Base-by-base conservation (phyloP, 2,113 vertebrate species). In the Pterophyllum scalare region DNA sequence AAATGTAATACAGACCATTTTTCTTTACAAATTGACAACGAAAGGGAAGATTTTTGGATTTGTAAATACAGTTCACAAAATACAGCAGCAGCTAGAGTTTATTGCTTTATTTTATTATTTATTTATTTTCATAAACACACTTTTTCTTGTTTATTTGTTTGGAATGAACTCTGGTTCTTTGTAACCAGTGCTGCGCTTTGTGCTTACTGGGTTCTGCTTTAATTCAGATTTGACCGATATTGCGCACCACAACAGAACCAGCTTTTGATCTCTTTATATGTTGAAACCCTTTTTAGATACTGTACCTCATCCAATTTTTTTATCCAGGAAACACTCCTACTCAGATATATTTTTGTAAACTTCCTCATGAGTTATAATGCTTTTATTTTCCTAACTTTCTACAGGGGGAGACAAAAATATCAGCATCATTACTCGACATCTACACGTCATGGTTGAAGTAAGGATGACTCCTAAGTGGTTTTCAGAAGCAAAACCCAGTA, bases 401-500 rank as follows among this genome's bases (percentile, higher is more conserved):
- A 11, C 82, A 94, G 89, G 82, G 1, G 33, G 78, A 77, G 7
- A 35, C 79, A 62, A 11, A 81, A 12, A 7, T 31, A 77, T 59
- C 85, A 1, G 9, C 65, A 0, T 92, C 94, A 5, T 85, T 96
- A 75, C 26, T 83, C 3, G 92, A 96, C 31, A 95, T 96, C 64
- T 96, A 95, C 85, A 90, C 33, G 19, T 91, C 70, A 7, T 96
- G 95, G 95, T 75, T 90, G 7, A 92, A 90, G 95, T 96, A 70
- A 91, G 94, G 88, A 59, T 31, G 31, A 26, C 31, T 24, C 80
- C 35, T 35, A 26, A 35, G 0, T 33, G n/a, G 2, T 28, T 74
- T 60, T 24, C 11, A 26, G 19, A 13, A 60, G 3, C 49, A 14
- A 33, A 20, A 35, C 10, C 17, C 2, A 12, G 24, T 38, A 62